These are phyloP conservation scores for Pardalotus punctatus DNA, from an alignment of 2,113 vertebrate genomes.

Conservation along the genomic window DNA sequence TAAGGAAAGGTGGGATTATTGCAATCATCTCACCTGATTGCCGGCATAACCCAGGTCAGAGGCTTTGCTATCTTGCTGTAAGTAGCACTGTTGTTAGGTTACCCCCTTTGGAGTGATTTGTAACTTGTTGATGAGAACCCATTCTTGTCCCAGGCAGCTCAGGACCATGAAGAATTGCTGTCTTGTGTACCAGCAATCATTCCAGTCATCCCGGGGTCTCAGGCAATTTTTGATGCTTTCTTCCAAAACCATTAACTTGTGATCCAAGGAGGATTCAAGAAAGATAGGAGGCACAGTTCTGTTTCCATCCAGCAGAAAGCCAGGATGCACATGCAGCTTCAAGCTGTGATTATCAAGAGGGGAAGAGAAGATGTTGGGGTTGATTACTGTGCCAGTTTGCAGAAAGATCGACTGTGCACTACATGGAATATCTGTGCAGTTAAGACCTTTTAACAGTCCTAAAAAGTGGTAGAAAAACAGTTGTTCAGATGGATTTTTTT, in stretches of 20 bases:
- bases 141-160: background rate
- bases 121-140: accelerated
- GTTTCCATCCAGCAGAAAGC: background rate
- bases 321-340: background rate
- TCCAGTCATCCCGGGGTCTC: background rate
- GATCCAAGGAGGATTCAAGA: background rate
- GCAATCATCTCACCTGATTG: background rate
- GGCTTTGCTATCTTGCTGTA: background rate
- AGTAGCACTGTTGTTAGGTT: background rate
- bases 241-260: background rate
- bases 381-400: background rate
- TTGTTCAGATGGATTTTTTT: background rate
- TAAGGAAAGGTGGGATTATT: background rate
- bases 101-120: background rate
- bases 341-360: background rate
- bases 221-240: background rate
- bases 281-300: background rate
- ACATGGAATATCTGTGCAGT: background rate
- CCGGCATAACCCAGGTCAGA: background rate
- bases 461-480: background rate
- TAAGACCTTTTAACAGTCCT: background rate
- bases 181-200: background rate
- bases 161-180: background rate
- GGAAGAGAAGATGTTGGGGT: background rate
- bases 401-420: background rate